Conservation (phyloP, 2,888 invertebrate species). For the Escarpia spicata region DNA sequence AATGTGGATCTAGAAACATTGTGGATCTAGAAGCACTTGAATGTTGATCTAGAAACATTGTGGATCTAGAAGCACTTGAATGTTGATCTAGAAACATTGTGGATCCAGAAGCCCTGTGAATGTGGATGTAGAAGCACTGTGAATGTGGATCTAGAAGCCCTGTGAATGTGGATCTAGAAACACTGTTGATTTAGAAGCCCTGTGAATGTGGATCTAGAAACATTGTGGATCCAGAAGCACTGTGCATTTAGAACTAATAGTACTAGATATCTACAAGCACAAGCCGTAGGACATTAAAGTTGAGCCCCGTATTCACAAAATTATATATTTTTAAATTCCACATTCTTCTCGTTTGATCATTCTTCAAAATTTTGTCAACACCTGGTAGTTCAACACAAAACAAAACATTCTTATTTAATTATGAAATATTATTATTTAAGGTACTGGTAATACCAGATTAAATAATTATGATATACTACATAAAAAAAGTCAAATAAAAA, state of each 20-base stretch:
- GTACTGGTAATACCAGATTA: too few relatives aligned
- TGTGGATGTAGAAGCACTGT: too few relatives aligned
- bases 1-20: neutral
- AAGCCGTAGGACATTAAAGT: neutral
- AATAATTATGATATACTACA: neutral
- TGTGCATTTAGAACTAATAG: neutral
- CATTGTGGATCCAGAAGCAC: neutral
- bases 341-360: neutral
- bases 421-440: too few relatives aligned
- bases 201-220: neutral
- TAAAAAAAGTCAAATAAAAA: neutral
- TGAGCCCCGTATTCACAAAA: neutral
- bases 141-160: too few relatives aligned
- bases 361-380: neutral
- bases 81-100: neutral
- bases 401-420: neutral
- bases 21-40: neutral
- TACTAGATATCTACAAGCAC: neutral
- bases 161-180: too few relatives aligned
- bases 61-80: neutral
- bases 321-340: neutral
- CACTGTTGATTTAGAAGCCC: too few relatives aligned
- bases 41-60: neutral
- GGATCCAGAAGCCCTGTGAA: too few relatives aligned
- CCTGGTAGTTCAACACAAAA: neutral